Evolutionary conservation across 2,888 invertebrate genomes (phyloP).

Genomic region (Andrena chrysosceles): DNA sequence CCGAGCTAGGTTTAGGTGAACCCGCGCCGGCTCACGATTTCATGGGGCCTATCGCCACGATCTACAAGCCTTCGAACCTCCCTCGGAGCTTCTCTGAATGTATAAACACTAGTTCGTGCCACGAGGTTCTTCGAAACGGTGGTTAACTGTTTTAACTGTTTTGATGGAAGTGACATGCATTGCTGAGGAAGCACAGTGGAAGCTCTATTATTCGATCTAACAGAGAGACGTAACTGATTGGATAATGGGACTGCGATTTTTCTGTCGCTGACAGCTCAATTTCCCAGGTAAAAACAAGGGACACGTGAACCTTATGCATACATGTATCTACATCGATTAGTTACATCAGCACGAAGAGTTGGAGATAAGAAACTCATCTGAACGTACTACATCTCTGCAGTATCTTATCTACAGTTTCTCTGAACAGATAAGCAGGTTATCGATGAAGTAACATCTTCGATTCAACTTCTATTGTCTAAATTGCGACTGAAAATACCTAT

Average conservation of each 20-base stretch:
- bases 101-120: conserved; percentile 42
- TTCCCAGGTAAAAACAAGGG: neutral
- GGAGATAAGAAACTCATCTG: neutral
- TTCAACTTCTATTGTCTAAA: neutral
- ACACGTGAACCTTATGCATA: too few relatives aligned
- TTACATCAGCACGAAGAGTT: neutral
- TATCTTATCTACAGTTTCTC: neutral
- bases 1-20: conserved; percentile 77
- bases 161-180: conserved; percentile 6
- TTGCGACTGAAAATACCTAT: neutral
- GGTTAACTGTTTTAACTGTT: neutral
- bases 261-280: neutral
- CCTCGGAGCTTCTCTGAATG: conserved; percentile 45
- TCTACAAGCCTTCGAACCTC: conserved; percentile 58
- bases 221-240: neutral
- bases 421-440: neutral
- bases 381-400: neutral
- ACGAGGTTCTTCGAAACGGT: conserved; percentile 28
- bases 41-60: conserved; percentile 68
- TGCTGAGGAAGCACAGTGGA: neutral
- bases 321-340: neutral
- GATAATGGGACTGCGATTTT: too few relatives aligned
- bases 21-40: conserved; percentile 74
- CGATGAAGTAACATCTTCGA: neutral
- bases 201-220: neutral